Percentiles rank a stretch among this genome's conserved stretches.
phyloP scores from a whole-genome alignment of 2,113 vertebrate species.

The Lepidothrix coronata region DNA sequence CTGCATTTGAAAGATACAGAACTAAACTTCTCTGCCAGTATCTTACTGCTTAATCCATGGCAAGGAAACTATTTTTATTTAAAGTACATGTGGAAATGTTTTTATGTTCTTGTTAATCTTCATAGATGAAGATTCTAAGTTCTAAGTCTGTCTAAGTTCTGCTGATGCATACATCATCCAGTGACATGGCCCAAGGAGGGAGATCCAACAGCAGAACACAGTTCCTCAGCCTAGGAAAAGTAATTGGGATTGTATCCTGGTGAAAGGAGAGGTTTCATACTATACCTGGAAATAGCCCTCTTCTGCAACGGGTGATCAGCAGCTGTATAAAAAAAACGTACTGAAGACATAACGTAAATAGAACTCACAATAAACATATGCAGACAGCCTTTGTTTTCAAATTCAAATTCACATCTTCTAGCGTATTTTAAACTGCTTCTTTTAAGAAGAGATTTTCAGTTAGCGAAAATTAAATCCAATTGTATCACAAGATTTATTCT shows the following conservation, averaged over 20 bases:
- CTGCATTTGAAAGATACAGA: background rate
- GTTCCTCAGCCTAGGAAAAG: background rate
- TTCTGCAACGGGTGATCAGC: background rate
- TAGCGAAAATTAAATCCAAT: slow-evolving; percentile 14
- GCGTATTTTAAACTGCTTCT: background rate
- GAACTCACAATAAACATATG: background rate
- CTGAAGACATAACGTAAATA: background rate
- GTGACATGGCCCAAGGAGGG: background rate
- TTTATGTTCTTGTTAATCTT: background rate
- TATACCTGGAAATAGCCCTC: background rate
- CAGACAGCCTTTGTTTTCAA: background rate
- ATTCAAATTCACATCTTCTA: background rate
- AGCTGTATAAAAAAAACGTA: background rate
- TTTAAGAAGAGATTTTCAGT: background rate
- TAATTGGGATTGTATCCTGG: background rate
- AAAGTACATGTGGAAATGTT: background rate
- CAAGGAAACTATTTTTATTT: background rate
- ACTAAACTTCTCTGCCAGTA: background rate
- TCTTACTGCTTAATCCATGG: background rate
- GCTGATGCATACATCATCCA: background rate
- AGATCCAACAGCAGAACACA: background rate
- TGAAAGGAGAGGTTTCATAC: background rate
- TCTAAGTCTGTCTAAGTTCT: background rate
- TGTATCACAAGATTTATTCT: slow-evolving; percentile 53
- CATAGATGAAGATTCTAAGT: background rate